phyloP scores from a whole-genome alignment of 2,888 invertebrate species.

The Cantharis nigra region DNA sequence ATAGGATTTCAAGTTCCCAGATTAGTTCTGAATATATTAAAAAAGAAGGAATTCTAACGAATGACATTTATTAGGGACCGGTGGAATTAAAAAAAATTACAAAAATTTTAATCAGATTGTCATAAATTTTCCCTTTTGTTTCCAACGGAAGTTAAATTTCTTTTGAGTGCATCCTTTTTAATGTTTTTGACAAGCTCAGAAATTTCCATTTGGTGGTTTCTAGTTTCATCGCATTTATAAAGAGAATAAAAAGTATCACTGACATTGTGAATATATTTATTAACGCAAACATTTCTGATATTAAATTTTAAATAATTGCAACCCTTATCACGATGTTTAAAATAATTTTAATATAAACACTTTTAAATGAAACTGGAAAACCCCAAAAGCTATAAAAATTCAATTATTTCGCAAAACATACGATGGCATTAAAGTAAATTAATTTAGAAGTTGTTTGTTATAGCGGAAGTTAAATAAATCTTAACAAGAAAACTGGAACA shows the following conservation, averaged over 20 bases:
- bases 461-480: slow-evolving; percentile 17
- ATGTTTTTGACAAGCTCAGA: neutral
- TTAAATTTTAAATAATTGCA: neutral
- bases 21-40: neutral
- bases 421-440: neutral
- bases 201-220: neutral
- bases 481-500: slow-evolving; percentile 11
- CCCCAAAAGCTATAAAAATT: neutral
- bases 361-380: neutral
- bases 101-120: neutral
- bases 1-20: neutral
- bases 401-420: neutral
- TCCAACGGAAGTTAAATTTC: neutral
- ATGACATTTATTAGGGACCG: neutral
- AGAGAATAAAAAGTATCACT: neutral
- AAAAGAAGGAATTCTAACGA: neutral
- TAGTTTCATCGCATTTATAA: neutral
- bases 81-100: neutral
- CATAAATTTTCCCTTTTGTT: neutral
- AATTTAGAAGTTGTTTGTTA: slow-evolving; percentile 15
- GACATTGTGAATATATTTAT: neutral
- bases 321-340: neutral
- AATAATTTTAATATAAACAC: neutral
- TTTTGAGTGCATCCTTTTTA: neutral
- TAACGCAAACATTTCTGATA: neutral